Evolutionary conservation across 2,888 invertebrate species (phyloP).

Genomic region (Hypolimnas misippus): DNA sequence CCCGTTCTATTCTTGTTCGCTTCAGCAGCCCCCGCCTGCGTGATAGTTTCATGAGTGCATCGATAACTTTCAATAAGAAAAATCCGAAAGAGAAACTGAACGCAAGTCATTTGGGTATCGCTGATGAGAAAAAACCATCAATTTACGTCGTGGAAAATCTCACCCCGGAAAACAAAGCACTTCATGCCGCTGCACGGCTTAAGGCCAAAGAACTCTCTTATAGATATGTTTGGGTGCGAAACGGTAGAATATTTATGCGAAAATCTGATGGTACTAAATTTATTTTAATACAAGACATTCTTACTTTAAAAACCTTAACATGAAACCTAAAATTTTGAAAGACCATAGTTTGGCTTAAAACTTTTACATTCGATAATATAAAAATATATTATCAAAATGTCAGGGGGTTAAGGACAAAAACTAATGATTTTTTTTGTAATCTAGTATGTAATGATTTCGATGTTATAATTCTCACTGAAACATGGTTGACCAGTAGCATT

Average conservation of each 20-base stretch:
- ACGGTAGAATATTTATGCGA: constrained; percentile 41
- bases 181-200: constrained; percentile 46
- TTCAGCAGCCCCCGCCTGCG: constrained; percentile 38
- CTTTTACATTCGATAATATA: constrained; percentile 15
- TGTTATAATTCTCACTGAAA: constrained; percentile 41
- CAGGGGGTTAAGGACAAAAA: constrained; percentile 41
- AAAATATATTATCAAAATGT: constrained; percentile 41
- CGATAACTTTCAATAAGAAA: constrained; percentile 36
- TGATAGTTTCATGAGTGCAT: constrained; percentile 40
- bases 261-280: constrained; percentile 33
- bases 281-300: constrained; percentile 28
- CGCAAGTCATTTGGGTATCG: constrained; percentile 41
- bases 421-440: constrained; percentile 34
- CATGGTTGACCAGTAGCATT: constrained; percentile 41
- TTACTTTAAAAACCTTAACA: constrained; percentile 16
- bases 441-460: constrained; percentile 32
- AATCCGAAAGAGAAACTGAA: constrained; percentile 38
- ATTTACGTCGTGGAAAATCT: constrained; percentile 46
- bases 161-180: constrained; percentile 40
- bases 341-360: not conserved
- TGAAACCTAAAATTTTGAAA: constrained; percentile 4
- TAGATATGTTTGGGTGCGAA: constrained; percentile 47
- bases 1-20: constrained; percentile 39
- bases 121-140: constrained; percentile 30
- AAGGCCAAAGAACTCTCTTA: constrained; percentile 43